phyloP scores from a whole-genome alignment of 2,888 invertebrate species.

The Drosophila meridionalis region DNA sequence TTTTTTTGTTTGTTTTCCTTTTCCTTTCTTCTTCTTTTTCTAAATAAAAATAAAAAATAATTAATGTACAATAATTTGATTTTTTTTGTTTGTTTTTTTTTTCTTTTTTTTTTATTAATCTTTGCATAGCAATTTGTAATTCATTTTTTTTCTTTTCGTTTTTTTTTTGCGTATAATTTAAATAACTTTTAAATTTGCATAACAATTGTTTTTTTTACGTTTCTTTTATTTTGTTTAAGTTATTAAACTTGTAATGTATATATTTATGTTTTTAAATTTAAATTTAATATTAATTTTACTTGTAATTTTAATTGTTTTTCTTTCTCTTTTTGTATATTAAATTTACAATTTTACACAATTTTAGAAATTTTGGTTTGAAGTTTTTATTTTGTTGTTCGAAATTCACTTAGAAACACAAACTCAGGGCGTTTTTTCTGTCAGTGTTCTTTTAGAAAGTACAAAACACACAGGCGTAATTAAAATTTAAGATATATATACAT shows the following conservation, averaged over 20 bases:
- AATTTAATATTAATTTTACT: conserved; percentile 22
- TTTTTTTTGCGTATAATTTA: conserved; percentile 60
- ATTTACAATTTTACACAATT: conserved; percentile 74
- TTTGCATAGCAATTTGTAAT: conserved; percentile 70
- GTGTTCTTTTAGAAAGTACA: conserved; percentile 75
- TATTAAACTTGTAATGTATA: conserved; percentile 52
- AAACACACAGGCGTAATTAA: conserved; percentile 69
- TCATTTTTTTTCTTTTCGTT: conserved; percentile 30
- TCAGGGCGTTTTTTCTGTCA: conserved; percentile 41
- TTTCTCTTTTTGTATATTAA: conserved; percentile 33
- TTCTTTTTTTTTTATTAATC: conserved; percentile 31
- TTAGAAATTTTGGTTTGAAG: conserved; percentile 70
- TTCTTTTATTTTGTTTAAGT: conserved; percentile 53
- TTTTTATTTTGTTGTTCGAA: conserved; percentile 47
- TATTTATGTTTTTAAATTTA: conserved; percentile 29
- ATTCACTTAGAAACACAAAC: conserved; percentile 54
- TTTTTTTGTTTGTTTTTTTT: conserved; percentile 31
- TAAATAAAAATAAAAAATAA: conserved; percentile 66
- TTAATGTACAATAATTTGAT: conserved; percentile 62
- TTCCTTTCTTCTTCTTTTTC: background rate
- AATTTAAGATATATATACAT: conserved; percentile 51
- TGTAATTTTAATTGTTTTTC: conserved; percentile 20
- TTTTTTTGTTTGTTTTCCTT: background rate
- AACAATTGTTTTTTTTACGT: conserved; percentile 63
- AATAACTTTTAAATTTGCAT: conserved; percentile 69